Conservation (phyloP, 2,888 invertebrate genomes). For the Hypsopygia costalis region DNA sequence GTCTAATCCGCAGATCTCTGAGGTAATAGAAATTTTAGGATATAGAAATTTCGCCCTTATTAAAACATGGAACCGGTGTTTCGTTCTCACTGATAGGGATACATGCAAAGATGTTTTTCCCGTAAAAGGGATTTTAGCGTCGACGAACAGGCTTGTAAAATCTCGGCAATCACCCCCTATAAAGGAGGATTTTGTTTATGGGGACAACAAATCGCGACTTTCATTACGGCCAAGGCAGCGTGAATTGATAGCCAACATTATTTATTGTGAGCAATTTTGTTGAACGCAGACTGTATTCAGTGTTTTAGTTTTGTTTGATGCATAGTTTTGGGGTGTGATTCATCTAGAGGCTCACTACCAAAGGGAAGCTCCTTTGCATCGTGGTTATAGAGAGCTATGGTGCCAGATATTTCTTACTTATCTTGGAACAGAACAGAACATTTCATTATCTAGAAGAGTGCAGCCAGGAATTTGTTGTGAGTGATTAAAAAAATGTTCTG, state of each 20-base stretch:
- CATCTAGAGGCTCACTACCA: too few relatives aligned
- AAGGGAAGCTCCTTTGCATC: too few relatives aligned
- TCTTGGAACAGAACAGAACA: too few relatives aligned
- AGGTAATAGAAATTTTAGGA: slow-evolving; percentile 3
- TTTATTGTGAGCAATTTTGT: slow-evolving; percentile 66
- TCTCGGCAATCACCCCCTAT: slow-evolving; percentile 60
- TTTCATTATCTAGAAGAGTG: too few relatives aligned
- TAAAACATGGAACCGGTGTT: slow-evolving; percentile 17
- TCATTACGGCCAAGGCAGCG: slow-evolving; percentile 47
- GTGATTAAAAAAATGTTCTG: too few relatives aligned
- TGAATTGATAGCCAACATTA: slow-evolving; percentile 63
- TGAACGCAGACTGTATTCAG: slow-evolving; percentile 25
- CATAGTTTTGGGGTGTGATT: slow-evolving; percentile 1
- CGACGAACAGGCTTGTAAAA: slow-evolving; percentile 52
- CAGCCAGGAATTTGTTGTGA: too few relatives aligned
- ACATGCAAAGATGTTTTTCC: slow-evolving; percentile 39
- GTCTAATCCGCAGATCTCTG: slow-evolving; percentile 8
- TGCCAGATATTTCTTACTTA: too few relatives aligned
- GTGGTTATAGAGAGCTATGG: too few relatives aligned
- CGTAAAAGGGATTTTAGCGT: slow-evolving; percentile 45
- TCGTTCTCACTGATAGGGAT: slow-evolving; percentile 23
- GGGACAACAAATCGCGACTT: slow-evolving; percentile 69
- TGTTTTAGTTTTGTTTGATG: slow-evolving; percentile 9
- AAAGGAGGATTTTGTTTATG: slow-evolving; percentile 75
- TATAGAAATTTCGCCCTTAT: slow-evolving; percentile 7